Conservation (phyloP, 2,113 vertebrate species). For the Podiceps cristatus region DNA sequence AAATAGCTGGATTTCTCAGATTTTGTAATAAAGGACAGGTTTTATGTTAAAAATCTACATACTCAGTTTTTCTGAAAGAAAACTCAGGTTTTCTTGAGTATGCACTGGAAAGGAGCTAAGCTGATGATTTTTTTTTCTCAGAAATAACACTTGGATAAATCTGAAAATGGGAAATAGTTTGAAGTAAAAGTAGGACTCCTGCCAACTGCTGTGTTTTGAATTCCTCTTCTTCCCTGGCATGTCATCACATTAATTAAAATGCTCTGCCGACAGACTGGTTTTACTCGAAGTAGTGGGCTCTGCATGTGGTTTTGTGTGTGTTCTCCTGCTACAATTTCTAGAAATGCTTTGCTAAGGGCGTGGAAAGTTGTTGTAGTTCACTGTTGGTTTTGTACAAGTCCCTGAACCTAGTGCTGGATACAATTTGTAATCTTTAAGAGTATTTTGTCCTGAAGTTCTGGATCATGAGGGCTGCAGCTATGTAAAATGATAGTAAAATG, state of each 20-base stretch:
- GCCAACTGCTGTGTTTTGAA: not conserved
- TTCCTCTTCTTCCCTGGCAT: not conserved
- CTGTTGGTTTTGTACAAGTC: not conserved
- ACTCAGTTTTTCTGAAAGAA: not conserved
- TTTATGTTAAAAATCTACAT: not conserved
- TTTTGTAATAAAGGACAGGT: not conserved
- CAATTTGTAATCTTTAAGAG: not conserved
- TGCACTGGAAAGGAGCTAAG: not conserved
- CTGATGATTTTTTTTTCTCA: not conserved
- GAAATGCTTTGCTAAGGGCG: not conserved
- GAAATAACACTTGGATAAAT: not conserved
- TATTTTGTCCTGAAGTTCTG: not conserved
- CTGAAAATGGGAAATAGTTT: constrained; percentile 2
- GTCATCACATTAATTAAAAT: not conserved
- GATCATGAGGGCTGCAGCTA: not conserved
- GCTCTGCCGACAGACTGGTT: not conserved
- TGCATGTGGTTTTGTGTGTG: not conserved
- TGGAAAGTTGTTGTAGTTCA: not conserved
- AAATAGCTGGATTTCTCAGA: not conserved
- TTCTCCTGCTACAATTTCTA: not conserved
- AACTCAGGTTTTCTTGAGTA: not conserved
- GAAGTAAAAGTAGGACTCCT: not conserved
- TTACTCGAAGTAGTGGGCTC: not conserved
- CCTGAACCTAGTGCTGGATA: not conserved
- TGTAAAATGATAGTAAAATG: not conserved